phyloP scores from a whole-genome alignment of 2,888 invertebrate genomes.

The Auanema freiburgensis region DNA sequence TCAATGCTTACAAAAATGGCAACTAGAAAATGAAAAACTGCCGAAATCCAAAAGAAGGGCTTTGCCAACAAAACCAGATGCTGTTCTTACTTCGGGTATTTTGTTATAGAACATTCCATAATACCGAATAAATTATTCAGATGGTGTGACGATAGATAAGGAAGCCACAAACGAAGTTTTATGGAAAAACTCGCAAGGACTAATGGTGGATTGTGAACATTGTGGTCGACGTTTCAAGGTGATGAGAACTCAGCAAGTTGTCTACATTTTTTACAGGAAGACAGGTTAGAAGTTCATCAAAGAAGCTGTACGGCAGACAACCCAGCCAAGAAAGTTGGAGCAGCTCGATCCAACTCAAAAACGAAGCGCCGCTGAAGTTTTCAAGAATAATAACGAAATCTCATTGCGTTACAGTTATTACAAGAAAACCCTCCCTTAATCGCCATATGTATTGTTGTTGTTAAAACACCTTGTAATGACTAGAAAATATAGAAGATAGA shows the following conservation, averaged over 20 bases:
- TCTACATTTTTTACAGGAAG: slow-evolving; percentile 66
- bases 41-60: slow-evolving; percentile 70
- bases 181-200: slow-evolving; percentile 68
- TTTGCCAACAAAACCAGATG: slow-evolving; percentile 71
- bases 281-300: slow-evolving; percentile 73
- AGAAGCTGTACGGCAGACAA: slow-evolving; percentile 69
- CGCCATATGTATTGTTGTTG: no score
- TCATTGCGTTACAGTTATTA: no score
- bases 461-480: no score
- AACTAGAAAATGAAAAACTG: slow-evolving; percentile 71
- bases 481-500: no score
- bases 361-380: no score
- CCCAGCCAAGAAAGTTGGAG: slow-evolving; percentile 47
- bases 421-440: no score
- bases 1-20: slow-evolving; percentile 74
- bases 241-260: background rate
- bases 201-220: slow-evolving; percentile 73
- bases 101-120: background rate
- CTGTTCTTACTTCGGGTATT: slow-evolving; percentile 48
- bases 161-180: slow-evolving; percentile 68
- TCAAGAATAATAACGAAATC: no score
- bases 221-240: slow-evolving; percentile 74
- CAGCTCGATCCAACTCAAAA: no score
- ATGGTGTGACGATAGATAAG: slow-evolving; percentile 54
- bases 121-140: slow-evolving; percentile 17